Percentiles rank a stretch among this genome's conserved stretches.
phyloP scores from a whole-genome alignment of 2,797 vertebrate genomes.

The Astyanax mexicanus region DNA sequence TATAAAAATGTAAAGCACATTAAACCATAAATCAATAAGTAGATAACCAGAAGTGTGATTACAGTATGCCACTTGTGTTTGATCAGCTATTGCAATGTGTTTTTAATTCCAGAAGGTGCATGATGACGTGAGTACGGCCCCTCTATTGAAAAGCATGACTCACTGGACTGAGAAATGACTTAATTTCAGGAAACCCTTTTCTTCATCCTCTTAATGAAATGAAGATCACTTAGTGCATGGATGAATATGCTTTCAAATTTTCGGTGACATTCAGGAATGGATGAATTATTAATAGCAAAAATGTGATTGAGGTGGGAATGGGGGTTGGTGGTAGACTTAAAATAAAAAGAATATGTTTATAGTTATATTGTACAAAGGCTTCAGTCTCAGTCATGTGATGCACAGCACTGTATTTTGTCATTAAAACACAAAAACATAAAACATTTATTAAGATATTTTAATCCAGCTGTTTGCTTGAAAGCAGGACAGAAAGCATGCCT shows the following conservation, averaged over 20 bases:
- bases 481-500: conserved; percentile 13
- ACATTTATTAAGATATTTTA: background rate
- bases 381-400: conserved; percentile 12
- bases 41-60: no score
- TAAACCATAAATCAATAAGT: no score
- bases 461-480: background rate
- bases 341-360: no score
- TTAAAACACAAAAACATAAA: no score
- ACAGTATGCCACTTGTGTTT: background rate
- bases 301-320: conserved; percentile 4
- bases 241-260: conserved; percentile 66
- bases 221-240: conserved; percentile 63
- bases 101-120: conserved; percentile 7
- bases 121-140: conserved; percentile 6
- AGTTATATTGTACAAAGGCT: conserved; percentile 27
- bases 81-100: background rate
- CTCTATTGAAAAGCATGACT: conserved; percentile 35
- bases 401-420: no score
- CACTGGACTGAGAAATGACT: conserved; percentile 60
- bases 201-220: conserved; percentile 66
- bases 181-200: conserved; percentile 63
- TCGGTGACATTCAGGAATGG: conserved; percentile 53
- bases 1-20: no score
- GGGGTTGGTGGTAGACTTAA: conserved; percentile 25
- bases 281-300: conserved; percentile 62